A percentile compares a stretch with the other conserved stretches of the same genome.
phyloP scores from a whole-genome alignment of 1,140 invertebrate genomes.

The Saccostrea glomerata region DNA sequence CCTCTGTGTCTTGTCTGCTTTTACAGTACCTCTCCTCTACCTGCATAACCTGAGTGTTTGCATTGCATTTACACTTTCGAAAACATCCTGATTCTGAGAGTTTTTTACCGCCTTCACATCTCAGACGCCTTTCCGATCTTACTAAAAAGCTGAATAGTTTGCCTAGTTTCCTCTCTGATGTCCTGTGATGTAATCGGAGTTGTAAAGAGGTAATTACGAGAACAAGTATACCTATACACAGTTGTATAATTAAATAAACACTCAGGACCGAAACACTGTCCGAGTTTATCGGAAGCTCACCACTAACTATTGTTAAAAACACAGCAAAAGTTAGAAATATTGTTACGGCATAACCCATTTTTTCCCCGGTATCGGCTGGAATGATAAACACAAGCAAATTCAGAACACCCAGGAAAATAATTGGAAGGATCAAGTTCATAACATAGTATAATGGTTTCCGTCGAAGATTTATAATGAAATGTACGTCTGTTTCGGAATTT shows the following conservation, averaged over 20 bases:
- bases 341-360: background rate
- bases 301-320: background rate
- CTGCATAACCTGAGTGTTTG: background rate
- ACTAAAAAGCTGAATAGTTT: background rate
- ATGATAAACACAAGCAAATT: slow-evolving; percentile 13
- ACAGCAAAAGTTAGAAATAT: slow-evolving; percentile 25
- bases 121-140: background rate
- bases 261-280: background rate
- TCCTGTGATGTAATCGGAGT: slow-evolving; percentile 24
- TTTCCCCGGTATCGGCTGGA: slow-evolving; percentile 15
- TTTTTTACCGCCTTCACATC: background rate
- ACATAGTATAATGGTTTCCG: background rate
- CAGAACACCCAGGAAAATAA: background rate
- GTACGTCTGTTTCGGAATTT: background rate
- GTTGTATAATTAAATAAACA: background rate
- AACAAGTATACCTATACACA: background rate
- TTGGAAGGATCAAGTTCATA: slow-evolving; percentile 12
- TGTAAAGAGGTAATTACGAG: background rate
- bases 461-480: background rate
- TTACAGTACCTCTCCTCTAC: background rate
- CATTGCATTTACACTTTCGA: background rate
- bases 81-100: background rate
- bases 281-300: slow-evolving; percentile 1
- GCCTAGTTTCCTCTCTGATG: background rate
- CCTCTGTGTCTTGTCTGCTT: background rate